Conservation (phyloP, 2,113 vertebrate genomes). For the Serilophus lunatus region DNA sequence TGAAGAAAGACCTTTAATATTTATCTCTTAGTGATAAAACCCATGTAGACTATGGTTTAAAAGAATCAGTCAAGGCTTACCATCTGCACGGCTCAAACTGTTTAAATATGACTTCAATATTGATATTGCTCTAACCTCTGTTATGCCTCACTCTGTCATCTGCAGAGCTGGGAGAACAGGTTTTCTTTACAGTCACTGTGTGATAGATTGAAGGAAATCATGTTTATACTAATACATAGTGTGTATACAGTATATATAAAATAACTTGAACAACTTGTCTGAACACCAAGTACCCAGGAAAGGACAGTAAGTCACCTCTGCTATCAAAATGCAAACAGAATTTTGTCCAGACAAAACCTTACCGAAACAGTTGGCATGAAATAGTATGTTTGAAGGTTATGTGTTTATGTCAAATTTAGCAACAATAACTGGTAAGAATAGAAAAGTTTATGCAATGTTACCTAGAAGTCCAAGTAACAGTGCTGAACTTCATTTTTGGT, state of each 20-base stretch:
- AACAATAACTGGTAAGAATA: not conserved
- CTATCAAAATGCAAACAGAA: slow-evolving; percentile 49
- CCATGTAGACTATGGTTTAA: not conserved
- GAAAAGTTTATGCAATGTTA: not conserved
- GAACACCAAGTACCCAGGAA: slow-evolving; percentile 48
- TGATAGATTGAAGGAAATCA: slow-evolving; percentile 33
- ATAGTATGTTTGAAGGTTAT: not conserved
- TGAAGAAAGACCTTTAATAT: not conserved
- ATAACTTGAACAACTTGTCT: slow-evolving; percentile 39
- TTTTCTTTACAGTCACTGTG: slow-evolving; percentile 38
- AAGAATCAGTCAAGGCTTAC: not conserved
- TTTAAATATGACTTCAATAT: not conserved
- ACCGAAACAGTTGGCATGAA: slow-evolving; percentile 6
- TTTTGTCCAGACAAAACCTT: slow-evolving; percentile 3
- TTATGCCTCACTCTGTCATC: slow-evolving; percentile 22
- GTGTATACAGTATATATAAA: slow-evolving; percentile 45
- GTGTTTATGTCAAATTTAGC: not conserved
- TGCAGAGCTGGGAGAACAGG: slow-evolving; percentile 52
- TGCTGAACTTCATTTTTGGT: not conserved
- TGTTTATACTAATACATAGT: slow-evolving; percentile 51
- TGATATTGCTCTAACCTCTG: slow-evolving; percentile 49
- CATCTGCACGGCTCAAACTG: slow-evolving; percentile 38
- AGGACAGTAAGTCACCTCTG: slow-evolving; percentile 43
- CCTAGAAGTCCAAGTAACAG: not conserved
- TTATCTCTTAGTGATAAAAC: not conserved